Base-by-base conservation (phyloP, 2,888 invertebrate genomes). In the Caenorhabditis sulstoni region DNA sequence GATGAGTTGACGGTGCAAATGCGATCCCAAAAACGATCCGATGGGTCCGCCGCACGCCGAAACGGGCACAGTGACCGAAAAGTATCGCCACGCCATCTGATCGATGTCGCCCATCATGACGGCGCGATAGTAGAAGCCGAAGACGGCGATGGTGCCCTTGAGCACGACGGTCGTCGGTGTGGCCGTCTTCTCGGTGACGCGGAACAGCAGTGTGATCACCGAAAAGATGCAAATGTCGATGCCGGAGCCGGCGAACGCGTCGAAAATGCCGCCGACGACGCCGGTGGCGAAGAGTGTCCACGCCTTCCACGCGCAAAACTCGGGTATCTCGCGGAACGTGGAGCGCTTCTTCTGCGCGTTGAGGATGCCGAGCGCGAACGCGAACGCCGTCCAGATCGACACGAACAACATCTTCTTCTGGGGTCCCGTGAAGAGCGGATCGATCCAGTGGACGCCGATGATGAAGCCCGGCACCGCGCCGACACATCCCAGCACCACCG, bases 321-420 rank as follows among this genome's bases (percentile, higher is more conserved):
- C 75, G 7, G 83, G 85, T 22, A 87, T 88, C 20, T 74, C 58
- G n/a, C 76, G 80, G 45, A 74, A 82, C 1, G 86, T 85, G 39
- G 80, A 77, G 2, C 89, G 75, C 49, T 90, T 77, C 71, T 81
- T 83, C 39, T 87, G 81, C 0, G 81, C 76, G 75, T 90, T 90
- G n/a, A 90, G 81, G 18, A 90, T 75, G 67, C 87, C 89, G n/a
- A 90, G 79, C 5, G 90, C 88, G 29, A 90, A 82, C 3, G 90
- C 90, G 71, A 90, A 90, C 0, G 90, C 81, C 16, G 87, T 85
- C 90, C 90, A 90, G 20, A 90, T 86, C 1, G 89, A 87, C 14
- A 90, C 90, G 77, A 90, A 90, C 20, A 87, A 73, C 88, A 90
- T 90, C 70, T 90, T 90, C 82, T 90, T 90, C 67, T 84, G 78